Base-by-base conservation (phyloP, 30 jellyfish, hydroid and myxozoan species). In the Aurelia sp. region DNA sequence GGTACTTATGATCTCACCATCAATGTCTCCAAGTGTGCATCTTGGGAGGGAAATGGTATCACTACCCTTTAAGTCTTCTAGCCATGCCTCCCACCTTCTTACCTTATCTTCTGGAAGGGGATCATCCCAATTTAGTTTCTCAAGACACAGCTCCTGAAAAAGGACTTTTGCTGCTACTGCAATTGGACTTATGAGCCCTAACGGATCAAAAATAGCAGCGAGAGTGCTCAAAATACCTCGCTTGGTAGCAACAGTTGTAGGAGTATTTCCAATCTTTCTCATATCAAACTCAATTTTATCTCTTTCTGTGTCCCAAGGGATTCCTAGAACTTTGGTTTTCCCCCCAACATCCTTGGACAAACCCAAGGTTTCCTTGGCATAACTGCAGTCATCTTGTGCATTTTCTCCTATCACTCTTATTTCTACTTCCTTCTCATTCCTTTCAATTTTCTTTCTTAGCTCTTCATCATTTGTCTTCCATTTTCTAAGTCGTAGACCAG, bases 181-280 rank as follows among this genome's bases (percentile, higher is more conserved):
- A 1, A 74, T 20, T 74, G 85, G 85, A 37, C 85, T 74, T 3
- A 74, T 20, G 13, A 74, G 85, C 12, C 85, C 85, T 44, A 74
- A 51, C 16, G 85, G 85, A 74, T 76, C 87, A 76, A 55, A 76
- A 11, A 76, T 12, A 55, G 76, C 30, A 18, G 76, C 89, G 21
- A 78, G 79, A 50, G 79, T 78, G 52, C 89, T 78, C 74, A 78
- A 62, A 58, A 78, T 78, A 19, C 79, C 89, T 23, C 89, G 10
- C 89, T 78, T 78, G 19, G 89, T 78, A 55, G 65, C 79, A 60
- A 62, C 58, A 23, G 13, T 52, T 9, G 64, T 7, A n/a, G 71
- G 77, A 4, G 30, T 65, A 31, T 55, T 44, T 19, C 66, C 89
- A 7, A 68, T n/a, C 74, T 52, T 35, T 9, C 79, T 70, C 13